These are phyloP conservation scores for Tenthredo mesomela DNA, from an alignment of 2,888 invertebrate species.

Conservation along the genomic window DNA sequence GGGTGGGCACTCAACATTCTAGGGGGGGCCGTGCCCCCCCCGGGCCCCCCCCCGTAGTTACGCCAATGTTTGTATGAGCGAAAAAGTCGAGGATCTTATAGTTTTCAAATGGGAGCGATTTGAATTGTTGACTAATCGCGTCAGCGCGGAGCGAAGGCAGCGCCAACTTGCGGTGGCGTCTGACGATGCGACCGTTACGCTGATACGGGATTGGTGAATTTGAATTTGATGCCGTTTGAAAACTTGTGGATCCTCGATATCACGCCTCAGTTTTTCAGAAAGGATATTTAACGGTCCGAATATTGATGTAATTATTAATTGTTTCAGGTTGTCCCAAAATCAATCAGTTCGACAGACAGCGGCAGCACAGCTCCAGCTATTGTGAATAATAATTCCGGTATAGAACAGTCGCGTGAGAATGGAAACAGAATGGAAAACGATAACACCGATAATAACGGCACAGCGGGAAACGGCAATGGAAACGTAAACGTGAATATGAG, in stretches of 20 bases:
- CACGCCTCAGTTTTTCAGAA: neutral
- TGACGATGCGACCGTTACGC: neutral
- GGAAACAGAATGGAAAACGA: conserved; percentile 55
- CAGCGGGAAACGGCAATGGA: conserved; percentile 59
- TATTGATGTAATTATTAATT: neutral
- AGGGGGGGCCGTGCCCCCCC: too few relatives aligned
- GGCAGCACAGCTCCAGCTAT: conserved; percentile 66
- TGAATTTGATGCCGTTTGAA: neutral
- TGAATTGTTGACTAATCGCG: neutral
- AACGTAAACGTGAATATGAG: conserved; percentile 62
- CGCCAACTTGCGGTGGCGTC: conserved; percentile 16
- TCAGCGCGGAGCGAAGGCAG: neutral
- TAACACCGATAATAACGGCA: conserved; percentile 61
- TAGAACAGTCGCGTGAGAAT: conserved; percentile 60
- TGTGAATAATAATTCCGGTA: conserved; percentile 59
- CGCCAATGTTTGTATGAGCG: neutral
- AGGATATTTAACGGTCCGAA: neutral
- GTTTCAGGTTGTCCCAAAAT: conserved; percentile 71
- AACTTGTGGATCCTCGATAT: neutral
- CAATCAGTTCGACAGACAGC: conserved; percentile 72
- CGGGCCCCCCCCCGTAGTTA: too few relatives aligned
- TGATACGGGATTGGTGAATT: neutral
- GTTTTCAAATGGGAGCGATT: neutral
- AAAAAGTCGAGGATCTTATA: neutral
- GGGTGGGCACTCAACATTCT: too few relatives aligned